Percentiles rank a stretch among this genome's conserved stretches.
Evolutionary conservation across 2,113 vertebrate genomes (phyloP).

Genomic region (Micromys minutus): DNA sequence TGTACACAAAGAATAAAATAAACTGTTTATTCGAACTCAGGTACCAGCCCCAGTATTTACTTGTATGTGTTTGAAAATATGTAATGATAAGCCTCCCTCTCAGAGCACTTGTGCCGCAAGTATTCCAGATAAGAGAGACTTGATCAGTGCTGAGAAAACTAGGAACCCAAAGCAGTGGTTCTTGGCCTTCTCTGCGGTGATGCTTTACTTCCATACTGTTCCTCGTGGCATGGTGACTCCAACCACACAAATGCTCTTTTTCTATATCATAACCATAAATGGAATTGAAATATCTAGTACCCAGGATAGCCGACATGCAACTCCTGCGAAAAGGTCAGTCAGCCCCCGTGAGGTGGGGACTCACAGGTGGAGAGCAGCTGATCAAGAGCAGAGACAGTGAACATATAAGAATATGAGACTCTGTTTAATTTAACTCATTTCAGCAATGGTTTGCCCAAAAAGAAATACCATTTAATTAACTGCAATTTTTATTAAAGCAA

Average conservation of each 20-base stretch:
- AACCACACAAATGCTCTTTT: neutral
- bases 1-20: neutral
- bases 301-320: neutral
- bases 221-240: neutral
- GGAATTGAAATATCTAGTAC: neutral
- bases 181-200: neutral
- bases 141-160: neutral
- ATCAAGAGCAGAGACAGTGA: neutral
- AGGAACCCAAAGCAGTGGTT: neutral
- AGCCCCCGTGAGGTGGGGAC: neutral
- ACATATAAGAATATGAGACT: neutral
- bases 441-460: conserved; percentile 36
- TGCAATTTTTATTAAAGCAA: conserved; percentile 47
- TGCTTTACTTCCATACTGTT: neutral
- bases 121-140: neutral
- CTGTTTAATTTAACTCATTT: conserved; percentile 15
- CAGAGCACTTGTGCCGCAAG: neutral
- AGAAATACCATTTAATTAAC: conserved; percentile 45
- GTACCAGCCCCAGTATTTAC: neutral
- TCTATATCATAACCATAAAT: neutral
- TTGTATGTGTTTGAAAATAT: neutral
- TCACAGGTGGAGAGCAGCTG: neutral
- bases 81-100: neutral
- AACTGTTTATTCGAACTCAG: neutral
- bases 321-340: neutral